phyloP scores from a whole-genome alignment of 2,113 vertebrate genomes.

The Hyperoodon ampullatus region DNA sequence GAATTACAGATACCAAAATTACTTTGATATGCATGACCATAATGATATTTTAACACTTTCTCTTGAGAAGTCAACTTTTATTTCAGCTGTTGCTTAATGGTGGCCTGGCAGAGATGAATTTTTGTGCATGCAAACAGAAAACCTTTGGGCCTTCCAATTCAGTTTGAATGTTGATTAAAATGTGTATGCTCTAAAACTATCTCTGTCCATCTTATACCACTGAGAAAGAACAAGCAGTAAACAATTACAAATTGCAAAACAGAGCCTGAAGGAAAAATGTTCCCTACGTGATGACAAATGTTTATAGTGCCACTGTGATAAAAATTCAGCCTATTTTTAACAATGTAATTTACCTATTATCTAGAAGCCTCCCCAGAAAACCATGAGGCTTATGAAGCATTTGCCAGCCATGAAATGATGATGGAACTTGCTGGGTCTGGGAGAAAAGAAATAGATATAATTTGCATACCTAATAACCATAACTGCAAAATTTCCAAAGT shows the following conservation, averaged over 20 bases:
- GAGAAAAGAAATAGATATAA: conserved; percentile 12
- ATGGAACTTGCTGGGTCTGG: background rate
- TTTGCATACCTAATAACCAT: conserved; percentile 32
- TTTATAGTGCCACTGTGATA: conserved; percentile 31
- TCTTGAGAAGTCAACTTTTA: background rate
- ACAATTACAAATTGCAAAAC: conserved; percentile 61
- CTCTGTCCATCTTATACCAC: conserved; percentile 33
- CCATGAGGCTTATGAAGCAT: background rate
- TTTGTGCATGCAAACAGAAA: background rate
- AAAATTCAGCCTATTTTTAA: conserved; percentile 54
- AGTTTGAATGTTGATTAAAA: conserved; percentile 54
- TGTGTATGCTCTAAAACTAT: background rate
- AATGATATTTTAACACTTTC: background rate
- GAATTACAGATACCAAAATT: background rate
- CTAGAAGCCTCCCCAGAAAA: conserved; percentile 44
- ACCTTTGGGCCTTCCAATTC: background rate
- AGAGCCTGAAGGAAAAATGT: conserved; percentile 40
- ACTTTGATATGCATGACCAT: background rate
- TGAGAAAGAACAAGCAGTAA: conserved; percentile 50
- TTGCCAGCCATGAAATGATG: conserved; percentile 35
- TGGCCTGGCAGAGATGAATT: background rate
- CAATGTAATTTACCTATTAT: conserved; percentile 61
- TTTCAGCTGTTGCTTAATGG: background rate
- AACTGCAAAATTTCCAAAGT: conserved; percentile 34
- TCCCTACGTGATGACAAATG: conserved; percentile 44